These are phyloP conservation scores for Fissipunctia ypsillon DNA, from an alignment of 2,888 invertebrate species.

Conservation along the genomic window DNA sequence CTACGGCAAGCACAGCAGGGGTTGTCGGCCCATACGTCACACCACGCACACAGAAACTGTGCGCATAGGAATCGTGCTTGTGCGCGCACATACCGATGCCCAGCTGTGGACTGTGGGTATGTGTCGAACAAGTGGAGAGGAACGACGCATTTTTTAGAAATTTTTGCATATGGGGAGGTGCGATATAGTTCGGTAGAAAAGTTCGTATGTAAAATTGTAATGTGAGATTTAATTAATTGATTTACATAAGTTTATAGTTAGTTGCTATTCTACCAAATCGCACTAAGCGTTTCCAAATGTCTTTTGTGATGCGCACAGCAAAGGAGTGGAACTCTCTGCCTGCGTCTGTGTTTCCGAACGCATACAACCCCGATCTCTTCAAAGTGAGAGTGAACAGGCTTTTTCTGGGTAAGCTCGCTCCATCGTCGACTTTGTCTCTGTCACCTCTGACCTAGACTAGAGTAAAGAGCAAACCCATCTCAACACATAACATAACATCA, in stretches of 20 bases:
- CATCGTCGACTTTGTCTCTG: too few relatives aligned
- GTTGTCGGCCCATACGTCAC: constrained; percentile 78
- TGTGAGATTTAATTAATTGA: neutral
- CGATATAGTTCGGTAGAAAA: constrained; percentile 9
- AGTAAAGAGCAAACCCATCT: too few relatives aligned
- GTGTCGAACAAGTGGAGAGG: constrained; percentile 68
- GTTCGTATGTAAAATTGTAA: neutral
- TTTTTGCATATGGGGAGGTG: constrained; percentile 52
- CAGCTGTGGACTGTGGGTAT: constrained; percentile 68
- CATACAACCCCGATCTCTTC: too few relatives aligned
- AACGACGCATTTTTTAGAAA: constrained; percentile 52
- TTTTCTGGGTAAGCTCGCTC: too few relatives aligned
- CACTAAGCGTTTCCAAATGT: too few relatives aligned
- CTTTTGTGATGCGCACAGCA: too few relatives aligned
- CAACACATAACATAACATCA: too few relatives aligned
- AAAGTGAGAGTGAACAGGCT: too few relatives aligned
- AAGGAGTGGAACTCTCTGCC: too few relatives aligned
- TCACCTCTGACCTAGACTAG: too few relatives aligned
- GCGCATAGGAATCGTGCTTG: constrained; percentile 28
- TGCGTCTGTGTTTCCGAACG: too few relatives aligned
- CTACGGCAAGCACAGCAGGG: constrained; percentile 78
- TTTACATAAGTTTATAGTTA: neutral
- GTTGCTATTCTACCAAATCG: too few relatives aligned
- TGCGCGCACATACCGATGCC: constrained; percentile 71
- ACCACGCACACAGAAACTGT: constrained; percentile 57